A percentile compares a stretch with the other conserved stretches of the same genome.
phyloP scores from a whole-genome alignment of 2,113 vertebrate genomes.

The Solenodon paradoxus region DNA sequence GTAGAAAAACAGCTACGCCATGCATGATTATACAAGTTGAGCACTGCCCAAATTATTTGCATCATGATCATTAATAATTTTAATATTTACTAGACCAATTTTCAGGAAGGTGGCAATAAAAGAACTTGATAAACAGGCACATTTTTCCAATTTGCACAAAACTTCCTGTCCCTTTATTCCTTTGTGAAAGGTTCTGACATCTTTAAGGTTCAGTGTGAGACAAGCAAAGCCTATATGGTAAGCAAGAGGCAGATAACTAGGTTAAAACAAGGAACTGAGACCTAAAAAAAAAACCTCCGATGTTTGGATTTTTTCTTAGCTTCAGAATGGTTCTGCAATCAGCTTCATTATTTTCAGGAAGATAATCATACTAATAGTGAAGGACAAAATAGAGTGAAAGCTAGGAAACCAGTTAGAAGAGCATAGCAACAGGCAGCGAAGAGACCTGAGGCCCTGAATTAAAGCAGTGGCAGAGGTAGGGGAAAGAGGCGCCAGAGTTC shows the following conservation, averaged over 20 bases:
- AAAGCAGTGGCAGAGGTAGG: neutral
- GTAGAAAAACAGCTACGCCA: neutral
- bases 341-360: neutral
- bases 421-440: neutral
- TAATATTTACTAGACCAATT: neutral
- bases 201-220: neutral
- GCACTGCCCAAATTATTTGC: neutral
- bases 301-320: neutral
- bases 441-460: neutral
- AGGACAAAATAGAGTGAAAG: neutral
- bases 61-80: neutral
- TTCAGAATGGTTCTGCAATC: neutral
- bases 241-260: neutral
- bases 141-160: conserved; percentile 8
- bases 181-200: neutral
- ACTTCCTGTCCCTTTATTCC: neutral
- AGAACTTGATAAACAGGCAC: neutral
- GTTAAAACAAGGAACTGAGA: neutral
- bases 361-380: neutral
- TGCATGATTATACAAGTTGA: neutral
- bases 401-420: neutral
- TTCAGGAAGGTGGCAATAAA: neutral
- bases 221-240: neutral
- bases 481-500: neutral
- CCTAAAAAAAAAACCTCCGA: neutral